Percentiles rank a stretch among this genome's conserved stretches.
phyloP scores from a whole-genome alignment of 2,797 vertebrate genomes.

The Morus bassanus region DNA sequence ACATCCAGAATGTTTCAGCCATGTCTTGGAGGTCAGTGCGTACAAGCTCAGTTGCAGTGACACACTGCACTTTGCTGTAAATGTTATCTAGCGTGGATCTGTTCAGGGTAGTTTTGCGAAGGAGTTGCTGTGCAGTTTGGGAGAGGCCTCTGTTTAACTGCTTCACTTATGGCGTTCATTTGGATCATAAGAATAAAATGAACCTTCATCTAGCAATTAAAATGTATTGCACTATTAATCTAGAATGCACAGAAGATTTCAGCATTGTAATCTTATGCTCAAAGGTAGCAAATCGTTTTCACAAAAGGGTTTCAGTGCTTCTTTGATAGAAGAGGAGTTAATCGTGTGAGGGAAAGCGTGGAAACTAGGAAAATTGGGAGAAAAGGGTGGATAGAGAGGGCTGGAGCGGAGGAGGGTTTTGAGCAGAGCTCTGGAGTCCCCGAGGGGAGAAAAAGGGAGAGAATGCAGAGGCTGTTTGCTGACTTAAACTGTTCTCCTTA shows the following conservation, averaged over 20 bases:
- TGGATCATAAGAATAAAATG: background rate
- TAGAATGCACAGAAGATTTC: background rate
- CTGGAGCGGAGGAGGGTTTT: background rate
- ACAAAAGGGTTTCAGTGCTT: background rate
- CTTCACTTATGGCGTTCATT: background rate
- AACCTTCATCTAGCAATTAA: background rate
- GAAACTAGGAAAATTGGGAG: background rate
- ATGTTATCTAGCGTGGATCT: background rate
- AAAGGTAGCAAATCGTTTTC: background rate
- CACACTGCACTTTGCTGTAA: background rate
- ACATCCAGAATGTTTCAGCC: background rate
- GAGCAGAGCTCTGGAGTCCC: background rate
- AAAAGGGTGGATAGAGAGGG: background rate
- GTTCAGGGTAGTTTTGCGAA: background rate
- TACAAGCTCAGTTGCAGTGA: background rate
- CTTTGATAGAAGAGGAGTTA: background rate
- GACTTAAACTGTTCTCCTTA: background rate
- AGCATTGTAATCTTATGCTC: background rate
- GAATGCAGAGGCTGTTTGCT: background rate
- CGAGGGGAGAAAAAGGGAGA: fast-evolving
- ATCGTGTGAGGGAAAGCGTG: background rate
- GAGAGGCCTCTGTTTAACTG: background rate
- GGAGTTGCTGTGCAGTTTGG: background rate
- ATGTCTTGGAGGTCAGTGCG: background rate
- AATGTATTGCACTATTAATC: background rate